Evolutionary conservation across 1,140 invertebrate species (phyloP).

Genomic region (Zophobas atratus): DNA sequence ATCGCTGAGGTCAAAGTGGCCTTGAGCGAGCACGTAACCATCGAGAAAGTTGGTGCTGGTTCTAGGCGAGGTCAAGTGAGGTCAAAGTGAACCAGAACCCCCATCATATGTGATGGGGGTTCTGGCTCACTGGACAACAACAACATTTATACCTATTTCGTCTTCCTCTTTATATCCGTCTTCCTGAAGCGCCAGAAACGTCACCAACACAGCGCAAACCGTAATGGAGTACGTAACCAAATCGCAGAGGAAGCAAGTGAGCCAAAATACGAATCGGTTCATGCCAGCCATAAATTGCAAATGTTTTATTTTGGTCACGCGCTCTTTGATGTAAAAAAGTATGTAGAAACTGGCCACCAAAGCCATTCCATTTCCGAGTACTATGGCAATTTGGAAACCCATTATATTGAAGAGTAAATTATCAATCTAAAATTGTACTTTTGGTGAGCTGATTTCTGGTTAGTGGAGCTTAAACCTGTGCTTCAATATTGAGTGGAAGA

Average conservation of each 20-base stretch:
- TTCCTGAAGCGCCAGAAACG: constrained; percentile 73
- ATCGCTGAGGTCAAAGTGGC: too few relatives aligned
- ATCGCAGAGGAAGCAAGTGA: constrained; percentile 81
- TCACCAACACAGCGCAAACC: constrained; percentile 68
- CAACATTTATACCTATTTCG: constrained; percentile 67
- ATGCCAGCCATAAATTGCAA: constrained; percentile 77
- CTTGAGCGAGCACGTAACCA: too few relatives aligned
- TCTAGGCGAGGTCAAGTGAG: too few relatives aligned
- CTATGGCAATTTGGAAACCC: constrained; percentile 75
- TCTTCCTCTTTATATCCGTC: constrained; percentile 68
- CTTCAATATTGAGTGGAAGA: constrained; percentile 69
- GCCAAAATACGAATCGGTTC: constrained; percentile 79
- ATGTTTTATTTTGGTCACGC: constrained; percentile 73
- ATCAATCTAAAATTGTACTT: neutral
- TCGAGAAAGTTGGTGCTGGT: too few relatives aligned
- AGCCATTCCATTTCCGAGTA: constrained; percentile 76
- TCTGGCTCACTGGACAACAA: too few relatives aligned
- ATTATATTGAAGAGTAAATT: constrained; percentile 59
- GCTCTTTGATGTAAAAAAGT: constrained; percentile 77
- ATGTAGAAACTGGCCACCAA: constrained; percentile 83
- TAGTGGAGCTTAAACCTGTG: constrained; percentile 54
- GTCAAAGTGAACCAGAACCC: too few relatives aligned
- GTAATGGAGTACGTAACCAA: constrained; percentile 75
- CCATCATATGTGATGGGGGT: too few relatives aligned
- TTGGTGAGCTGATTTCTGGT: neutral